Conservation (phyloP, 2,888 invertebrate species). For the Apantesis nais region DNA sequence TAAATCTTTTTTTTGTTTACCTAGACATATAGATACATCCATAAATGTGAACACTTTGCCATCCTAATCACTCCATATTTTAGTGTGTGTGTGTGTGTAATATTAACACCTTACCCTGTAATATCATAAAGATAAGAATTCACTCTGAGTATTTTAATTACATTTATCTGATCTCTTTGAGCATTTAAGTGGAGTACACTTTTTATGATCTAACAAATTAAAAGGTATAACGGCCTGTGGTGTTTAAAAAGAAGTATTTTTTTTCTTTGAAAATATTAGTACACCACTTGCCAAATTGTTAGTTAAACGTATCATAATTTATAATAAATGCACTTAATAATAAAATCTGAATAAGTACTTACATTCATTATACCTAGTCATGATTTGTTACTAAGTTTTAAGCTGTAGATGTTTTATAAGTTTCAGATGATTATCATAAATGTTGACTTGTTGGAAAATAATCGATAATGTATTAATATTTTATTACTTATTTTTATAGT, state of each 20-base stretch:
- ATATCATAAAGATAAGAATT: constrained; percentile 34
- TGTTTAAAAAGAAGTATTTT: background rate
- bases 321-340: background rate
- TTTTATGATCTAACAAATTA: background rate
- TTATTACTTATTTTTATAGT: no score
- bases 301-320: background rate
- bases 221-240: background rate
- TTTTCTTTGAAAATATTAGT: background rate
- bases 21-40: background rate
- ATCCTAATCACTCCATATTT: background rate
- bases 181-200: constrained; percentile 28
- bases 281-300: background rate
- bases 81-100: constrained; percentile 12
- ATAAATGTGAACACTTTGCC: background rate
- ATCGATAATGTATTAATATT: no score
- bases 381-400: no score
- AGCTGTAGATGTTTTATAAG: no score
- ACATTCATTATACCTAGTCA: background rate
- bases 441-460: no score
- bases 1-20: background rate
- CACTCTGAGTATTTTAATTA: constrained; percentile 41
- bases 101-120: constrained; percentile 24
- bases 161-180: constrained; percentile 44
- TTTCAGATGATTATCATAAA: no score
- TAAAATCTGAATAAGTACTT: background rate